Evolutionary conservation across 2,113 vertebrate genomes (phyloP).

Genomic region (Pantherophis guttatus): DNA sequence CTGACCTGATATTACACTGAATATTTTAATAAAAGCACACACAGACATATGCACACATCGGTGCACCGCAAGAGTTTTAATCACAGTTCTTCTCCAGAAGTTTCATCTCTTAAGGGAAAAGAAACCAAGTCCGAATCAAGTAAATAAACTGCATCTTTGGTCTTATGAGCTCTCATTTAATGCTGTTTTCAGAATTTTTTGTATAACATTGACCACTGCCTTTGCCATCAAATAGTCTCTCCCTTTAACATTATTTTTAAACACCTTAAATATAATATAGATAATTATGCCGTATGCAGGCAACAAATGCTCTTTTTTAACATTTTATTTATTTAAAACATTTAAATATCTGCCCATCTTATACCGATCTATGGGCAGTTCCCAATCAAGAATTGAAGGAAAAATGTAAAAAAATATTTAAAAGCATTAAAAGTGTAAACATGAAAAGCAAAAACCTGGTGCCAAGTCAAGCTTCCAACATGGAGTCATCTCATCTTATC

Average conservation of each 20-base stretch:
- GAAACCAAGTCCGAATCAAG: accelerated
- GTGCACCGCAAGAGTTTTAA: not conserved
- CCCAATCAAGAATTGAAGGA: not conserved
- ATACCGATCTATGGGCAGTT: not conserved
- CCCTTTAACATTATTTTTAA: not conserved
- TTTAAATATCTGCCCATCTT: not conserved
- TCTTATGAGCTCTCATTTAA: not conserved
- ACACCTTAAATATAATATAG: accelerated
- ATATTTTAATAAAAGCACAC: constrained; percentile 2
- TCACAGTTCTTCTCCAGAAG: not conserved
- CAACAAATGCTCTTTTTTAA: not conserved
- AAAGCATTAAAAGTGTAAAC: not conserved
- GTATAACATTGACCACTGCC: not conserved
- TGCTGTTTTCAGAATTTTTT: not conserved
- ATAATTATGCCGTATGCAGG: not conserved
- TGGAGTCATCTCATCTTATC: not conserved
- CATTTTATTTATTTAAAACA: not conserved
- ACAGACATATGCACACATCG: not conserved
- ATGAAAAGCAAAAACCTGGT: not conserved
- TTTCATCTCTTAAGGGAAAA: not conserved
- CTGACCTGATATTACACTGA: not conserved
- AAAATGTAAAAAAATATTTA: not conserved
- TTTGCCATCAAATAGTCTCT: not conserved
- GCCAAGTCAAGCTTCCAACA: not conserved
- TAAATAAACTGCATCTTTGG: accelerated